Conservation (phyloP, 2,888 invertebrate species). For the Drosophila emarginata region DNA sequence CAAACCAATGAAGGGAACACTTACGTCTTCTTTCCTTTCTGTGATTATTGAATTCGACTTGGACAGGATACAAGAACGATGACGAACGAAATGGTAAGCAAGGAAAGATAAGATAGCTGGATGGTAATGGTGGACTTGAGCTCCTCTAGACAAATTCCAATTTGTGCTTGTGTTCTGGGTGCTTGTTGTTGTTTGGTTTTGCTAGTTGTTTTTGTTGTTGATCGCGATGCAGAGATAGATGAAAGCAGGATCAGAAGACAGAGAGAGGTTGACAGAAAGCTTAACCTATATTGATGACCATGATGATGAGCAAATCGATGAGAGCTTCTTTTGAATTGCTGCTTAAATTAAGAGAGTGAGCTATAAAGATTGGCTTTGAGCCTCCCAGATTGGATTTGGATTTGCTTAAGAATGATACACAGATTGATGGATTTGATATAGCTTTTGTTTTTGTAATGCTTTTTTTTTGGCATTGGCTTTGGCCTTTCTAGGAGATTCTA, state of each 20-base stretch:
- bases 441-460: neutral
- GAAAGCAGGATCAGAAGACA: conserved; percentile 27
- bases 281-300: conserved; percentile 21
- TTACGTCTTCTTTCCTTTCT: conserved; percentile 4
- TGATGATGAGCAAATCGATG: conserved; percentile 22
- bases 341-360: neutral
- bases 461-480: conserved; percentile 14
- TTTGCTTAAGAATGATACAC: conserved; percentile 8
- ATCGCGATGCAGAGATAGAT: conserved; percentile 42
- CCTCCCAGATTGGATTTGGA: neutral
- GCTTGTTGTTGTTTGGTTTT: conserved; percentile 19
- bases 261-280: conserved; percentile 36
- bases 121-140: conserved; percentile 21
- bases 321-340: neutral
- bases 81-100: conserved; percentile 14
- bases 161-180: conserved; percentile 28
- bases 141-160: conserved; percentile 24
- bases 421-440: neutral
- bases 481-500: conserved; percentile 36
- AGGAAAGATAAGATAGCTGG: conserved; percentile 1
- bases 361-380: neutral
- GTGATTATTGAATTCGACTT: neutral
- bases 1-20: conserved; percentile 1
- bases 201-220: conserved; percentile 31
- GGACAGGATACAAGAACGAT: conserved; percentile 8